phyloP scores from a whole-genome alignment of 2,888 invertebrate genomes.

The Dolomedes plantarius region DNA sequence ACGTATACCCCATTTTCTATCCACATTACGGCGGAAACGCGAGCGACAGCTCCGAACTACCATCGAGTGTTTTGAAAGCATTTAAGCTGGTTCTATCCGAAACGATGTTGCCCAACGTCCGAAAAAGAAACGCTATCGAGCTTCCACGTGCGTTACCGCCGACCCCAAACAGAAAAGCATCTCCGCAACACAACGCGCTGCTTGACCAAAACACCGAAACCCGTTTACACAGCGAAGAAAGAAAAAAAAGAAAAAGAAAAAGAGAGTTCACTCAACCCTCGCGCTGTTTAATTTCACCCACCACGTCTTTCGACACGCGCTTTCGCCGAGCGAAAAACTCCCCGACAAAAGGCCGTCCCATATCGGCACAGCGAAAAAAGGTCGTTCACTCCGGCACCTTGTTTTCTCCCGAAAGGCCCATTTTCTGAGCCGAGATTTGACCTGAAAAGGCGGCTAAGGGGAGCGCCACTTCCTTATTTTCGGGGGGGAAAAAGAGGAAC shows the following conservation, averaged over 20 bases:
- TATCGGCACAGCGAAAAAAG: conserved; percentile 2
- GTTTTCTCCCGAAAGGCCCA: conserved; percentile 19
- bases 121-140: too few species aligned
- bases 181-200: too few species aligned
- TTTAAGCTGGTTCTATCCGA: too few species aligned
- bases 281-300: neutral
- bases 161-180: too few species aligned
- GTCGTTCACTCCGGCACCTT: conserved; percentile 30
- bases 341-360: conserved; percentile 3
- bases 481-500: neutral
- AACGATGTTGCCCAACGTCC: too few species aligned
- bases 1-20: too few species aligned
- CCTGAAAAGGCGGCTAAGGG: conserved; percentile 11
- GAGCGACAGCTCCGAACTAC: too few species aligned
- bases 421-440: conserved; percentile 6
- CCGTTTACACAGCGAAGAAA: neutral
- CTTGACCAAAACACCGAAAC: neutral
- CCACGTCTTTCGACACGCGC: neutral
- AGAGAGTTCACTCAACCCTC: neutral
- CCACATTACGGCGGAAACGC: too few species aligned
- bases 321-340: conserved; percentile 8
- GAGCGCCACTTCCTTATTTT: conserved; percentile 23
- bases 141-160: too few species aligned
- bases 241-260: too few species aligned
- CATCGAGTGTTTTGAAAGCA: too few species aligned